A percentile compares a stretch with the other conserved stretches of the same genome.
These are phyloP conservation scores for Andrena minutula DNA, from an alignment of 2,888 invertebrate genomes.

Conservation along the genomic window DNA sequence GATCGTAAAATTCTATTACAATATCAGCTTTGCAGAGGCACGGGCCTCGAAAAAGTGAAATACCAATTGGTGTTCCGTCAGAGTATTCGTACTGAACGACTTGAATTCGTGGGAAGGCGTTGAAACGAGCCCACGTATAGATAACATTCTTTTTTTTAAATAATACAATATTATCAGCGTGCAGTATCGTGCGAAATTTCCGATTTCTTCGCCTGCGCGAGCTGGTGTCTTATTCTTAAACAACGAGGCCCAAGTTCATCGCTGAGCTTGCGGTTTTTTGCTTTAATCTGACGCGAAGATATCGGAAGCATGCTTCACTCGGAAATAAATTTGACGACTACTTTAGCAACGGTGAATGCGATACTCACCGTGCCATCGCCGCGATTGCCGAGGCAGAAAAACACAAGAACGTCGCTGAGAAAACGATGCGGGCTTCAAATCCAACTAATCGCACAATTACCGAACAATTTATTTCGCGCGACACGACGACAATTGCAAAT, in stretches of 20 bases:
- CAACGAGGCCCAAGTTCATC: constrained; percentile 7
- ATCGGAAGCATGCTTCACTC: background rate
- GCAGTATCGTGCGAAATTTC: background rate
- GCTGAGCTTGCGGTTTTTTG: background rate
- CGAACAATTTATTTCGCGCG: background rate
- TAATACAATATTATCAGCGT: background rate
- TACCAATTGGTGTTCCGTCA: constrained; percentile 23
- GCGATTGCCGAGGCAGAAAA: background rate
- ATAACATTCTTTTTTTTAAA: background rate
- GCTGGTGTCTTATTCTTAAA: background rate
- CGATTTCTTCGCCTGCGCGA: background rate
- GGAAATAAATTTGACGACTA: background rate
- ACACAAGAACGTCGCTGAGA: too few relatives aligned
- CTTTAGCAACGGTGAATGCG: background rate
- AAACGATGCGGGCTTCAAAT: background rate
- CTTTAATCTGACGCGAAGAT: background rate
- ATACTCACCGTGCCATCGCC: background rate
- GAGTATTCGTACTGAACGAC: constrained; percentile 11
- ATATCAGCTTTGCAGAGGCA: background rate
- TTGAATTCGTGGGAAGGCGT: constrained; percentile 16
- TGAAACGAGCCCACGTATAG: background rate
- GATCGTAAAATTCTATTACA: background rate
- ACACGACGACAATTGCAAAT: background rate
- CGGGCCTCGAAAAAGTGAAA: background rate
- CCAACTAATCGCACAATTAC: background rate